Conservation (phyloP, 2,888 invertebrate genomes). For the Hypselothyrea guttata region DNA sequence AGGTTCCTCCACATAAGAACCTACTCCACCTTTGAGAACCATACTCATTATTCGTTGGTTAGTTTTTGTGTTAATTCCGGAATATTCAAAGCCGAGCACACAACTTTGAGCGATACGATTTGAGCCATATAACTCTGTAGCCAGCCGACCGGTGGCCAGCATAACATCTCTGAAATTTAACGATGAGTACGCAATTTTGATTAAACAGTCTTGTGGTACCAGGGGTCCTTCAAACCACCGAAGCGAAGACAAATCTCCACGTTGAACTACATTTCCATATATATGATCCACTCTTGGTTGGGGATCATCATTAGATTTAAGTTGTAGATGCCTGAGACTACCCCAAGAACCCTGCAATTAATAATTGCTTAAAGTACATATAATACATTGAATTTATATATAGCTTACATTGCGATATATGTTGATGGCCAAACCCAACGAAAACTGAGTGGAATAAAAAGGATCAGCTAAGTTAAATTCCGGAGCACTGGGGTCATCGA, state of each 20-base stretch:
- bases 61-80: slow-evolving; percentile 84
- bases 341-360: slow-evolving; percentile 84
- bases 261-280: slow-evolving; percentile 88
- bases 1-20: slow-evolving; percentile 81
- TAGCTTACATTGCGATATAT: slow-evolving; percentile 85
- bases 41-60: slow-evolving; percentile 87
- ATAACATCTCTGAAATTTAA: slow-evolving; percentile 97
- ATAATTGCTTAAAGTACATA: too few relatives aligned
- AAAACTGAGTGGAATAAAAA: slow-evolving; percentile 86
- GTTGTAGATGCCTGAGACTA: slow-evolving; percentile 91
- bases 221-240: slow-evolving; percentile 90
- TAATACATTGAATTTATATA: too few relatives aligned
- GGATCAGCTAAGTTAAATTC: slow-evolving; percentile 86
- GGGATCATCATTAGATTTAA: slow-evolving; percentile 82
- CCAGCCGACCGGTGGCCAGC: slow-evolving; percentile 95
- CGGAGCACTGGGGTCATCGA: slow-evolving; percentile 86
- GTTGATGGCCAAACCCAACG: slow-evolving; percentile 90
- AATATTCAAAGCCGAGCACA: slow-evolving; percentile 87
- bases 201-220: slow-evolving; percentile 83
- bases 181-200: slow-evolving; percentile 86
- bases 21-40: slow-evolving; percentile 83
- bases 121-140: slow-evolving; percentile 90
- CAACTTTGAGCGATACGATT: slow-evolving; percentile 86
- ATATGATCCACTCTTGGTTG: slow-evolving; percentile 85
- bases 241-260: slow-evolving; percentile 93